Conservation (phyloP, 2,113 vertebrate species). For the Mormoops blainvillei region DNA sequence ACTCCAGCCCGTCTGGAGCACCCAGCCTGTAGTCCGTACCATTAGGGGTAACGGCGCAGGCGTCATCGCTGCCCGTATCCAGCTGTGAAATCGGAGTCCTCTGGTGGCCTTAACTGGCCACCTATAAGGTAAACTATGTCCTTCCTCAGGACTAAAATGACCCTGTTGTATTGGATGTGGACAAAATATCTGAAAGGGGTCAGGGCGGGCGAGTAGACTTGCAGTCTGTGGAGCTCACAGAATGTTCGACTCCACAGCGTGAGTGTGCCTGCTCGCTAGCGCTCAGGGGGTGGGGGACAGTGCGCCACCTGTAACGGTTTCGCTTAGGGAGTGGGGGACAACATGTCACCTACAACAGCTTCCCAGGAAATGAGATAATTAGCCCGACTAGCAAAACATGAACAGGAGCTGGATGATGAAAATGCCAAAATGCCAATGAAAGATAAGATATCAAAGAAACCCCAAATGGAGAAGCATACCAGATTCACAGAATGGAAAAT, state of each 20-base stretch:
- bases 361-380: not conserved
- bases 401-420: not conserved
- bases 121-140: no score
- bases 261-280: not conserved
- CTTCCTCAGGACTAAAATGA: no score
- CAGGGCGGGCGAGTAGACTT: no score
- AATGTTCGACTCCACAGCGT: no score
- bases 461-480: not conserved
- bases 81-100: not conserved
- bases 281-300: not conserved
- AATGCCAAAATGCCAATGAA: not conserved
- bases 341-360: not conserved
- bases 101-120: no score
- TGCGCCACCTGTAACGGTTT: not conserved
- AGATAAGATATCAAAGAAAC: not conserved
- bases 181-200: no score
- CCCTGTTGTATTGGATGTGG: no score
- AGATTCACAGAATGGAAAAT: not conserved
- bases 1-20: not conserved
- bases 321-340: not conserved
- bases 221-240: no score
- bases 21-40: not conserved
- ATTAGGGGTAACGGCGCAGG: not conserved
- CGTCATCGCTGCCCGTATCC: not conserved
- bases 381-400: not conserved